Evolutionary conservation across 92 coral and sea anemone species (phyloP), one percentile per base, ranked within the genome.

Genomic region (Zoanthus solanderi): DNA sequence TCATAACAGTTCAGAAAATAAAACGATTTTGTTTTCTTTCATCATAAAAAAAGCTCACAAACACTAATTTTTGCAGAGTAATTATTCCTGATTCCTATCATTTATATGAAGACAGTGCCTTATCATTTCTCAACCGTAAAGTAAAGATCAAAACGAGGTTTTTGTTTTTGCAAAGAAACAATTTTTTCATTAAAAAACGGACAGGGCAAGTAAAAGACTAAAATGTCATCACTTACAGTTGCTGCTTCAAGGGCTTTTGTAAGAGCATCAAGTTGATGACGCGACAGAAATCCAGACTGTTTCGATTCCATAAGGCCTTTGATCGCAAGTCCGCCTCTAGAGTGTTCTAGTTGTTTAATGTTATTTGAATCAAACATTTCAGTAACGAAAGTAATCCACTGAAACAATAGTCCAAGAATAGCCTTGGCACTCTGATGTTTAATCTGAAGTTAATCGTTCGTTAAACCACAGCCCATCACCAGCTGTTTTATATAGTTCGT

Each of bases 221-320:
- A 23, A 16, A 16, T 16, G 30, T 23, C 29, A 34, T 54, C 9
- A 54, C 82, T 77, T 54, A 77, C 82, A 29, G 82, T 77, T 30
- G 82, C 82, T 53, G 66, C 67, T 13, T 48, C 45, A 12, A 77
- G 54, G 30, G 68, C 82, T 54, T 52, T 77, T 9, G 60, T 30
- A 63, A 77, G 82, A 12, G 31, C 6, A 23, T 32, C 47, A 11
- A 77, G 66, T 11, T 54, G 66, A 30, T 30, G 42, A 54, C 47
- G 66, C 46, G 48, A 54, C 28, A 77, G 31, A 54, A 34, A 53
- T 54, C 82, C 67, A 54, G 29, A 17, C 48, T 67, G 44, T 52
- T 10, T 53, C 66, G 67, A 57, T 10, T 77, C 82, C 82, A 77
- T 77, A 13, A 53, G 82, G 42, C 15, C 44, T 77, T 77, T 54